These are phyloP conservation scores for Champsocephalus gunnari DNA, from an alignment of 2,797 vertebrate species.

Conservation along the genomic window DNA sequence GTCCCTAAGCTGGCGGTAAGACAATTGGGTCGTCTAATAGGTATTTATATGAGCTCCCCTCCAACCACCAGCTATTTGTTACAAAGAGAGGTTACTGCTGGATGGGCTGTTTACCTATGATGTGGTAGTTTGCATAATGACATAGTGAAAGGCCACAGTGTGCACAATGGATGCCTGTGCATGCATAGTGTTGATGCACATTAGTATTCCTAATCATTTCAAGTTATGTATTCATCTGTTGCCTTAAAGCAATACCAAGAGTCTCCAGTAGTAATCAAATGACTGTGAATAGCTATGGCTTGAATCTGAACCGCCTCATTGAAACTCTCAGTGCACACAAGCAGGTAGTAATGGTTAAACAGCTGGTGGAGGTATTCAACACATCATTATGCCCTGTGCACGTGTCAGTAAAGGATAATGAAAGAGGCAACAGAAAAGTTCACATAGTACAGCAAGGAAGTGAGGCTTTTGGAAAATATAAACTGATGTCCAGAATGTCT, in stretches of 20 bases:
- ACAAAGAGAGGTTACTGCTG: constrained; percentile 64
- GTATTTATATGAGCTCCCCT: constrained; percentile 78
- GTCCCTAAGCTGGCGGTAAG: constrained; percentile 76
- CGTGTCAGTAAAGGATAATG: neutral
- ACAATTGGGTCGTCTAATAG: constrained; percentile 82
- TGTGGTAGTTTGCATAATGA: constrained; percentile 59
- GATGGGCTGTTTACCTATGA: constrained; percentile 67
- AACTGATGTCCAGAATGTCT: neutral
- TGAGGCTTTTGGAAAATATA: neutral
- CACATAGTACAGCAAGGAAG: too few relatives aligned
- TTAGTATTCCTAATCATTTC: constrained; percentile 35
- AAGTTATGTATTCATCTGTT: constrained; percentile 22
- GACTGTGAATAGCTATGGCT: constrained; percentile 16
- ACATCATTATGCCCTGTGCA: constrained; percentile 56
- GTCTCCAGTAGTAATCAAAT: constrained; percentile 37
- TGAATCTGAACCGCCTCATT: constrained; percentile 26
- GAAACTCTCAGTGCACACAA: constrained; percentile 27
- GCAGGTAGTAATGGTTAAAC: constrained; percentile 49
- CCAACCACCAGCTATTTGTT: constrained; percentile 76
- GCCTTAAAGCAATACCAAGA: constrained; percentile 18
- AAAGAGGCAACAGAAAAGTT: too few relatives aligned
- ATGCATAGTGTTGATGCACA: constrained; percentile 13
- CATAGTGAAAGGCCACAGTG: constrained; percentile 22
- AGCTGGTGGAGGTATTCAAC: constrained; percentile 70
- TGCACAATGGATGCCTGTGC: constrained; percentile 3